phyloP scores from a whole-genome alignment of 2,888 invertebrate genomes.

The Synanthedon formicaeformis region DNA sequence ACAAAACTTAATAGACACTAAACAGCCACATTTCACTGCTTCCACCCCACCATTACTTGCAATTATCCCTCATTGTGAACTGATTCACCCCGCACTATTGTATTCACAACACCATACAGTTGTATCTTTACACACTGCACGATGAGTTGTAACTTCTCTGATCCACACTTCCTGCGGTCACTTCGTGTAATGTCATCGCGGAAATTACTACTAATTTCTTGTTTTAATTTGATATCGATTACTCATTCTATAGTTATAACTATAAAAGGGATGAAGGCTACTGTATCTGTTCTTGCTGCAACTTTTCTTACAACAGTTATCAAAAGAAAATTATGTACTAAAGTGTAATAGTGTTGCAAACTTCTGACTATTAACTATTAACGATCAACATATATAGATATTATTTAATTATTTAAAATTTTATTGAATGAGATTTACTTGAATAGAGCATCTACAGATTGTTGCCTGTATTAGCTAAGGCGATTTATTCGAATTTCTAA shows the following conservation, averaged over 20 bases:
- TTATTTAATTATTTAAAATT: no score
- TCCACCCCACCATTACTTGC: conserved; percentile 5
- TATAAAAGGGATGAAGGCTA: no score
- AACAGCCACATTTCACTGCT: not conserved
- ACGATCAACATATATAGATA: no score
- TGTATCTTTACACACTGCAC: conserved; percentile 5
- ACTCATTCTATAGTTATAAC: conserved; percentile 5
- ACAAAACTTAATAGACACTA: not conserved
- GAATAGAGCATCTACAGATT: no score
- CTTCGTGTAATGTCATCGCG: conserved; percentile 29
- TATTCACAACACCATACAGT: conserved; percentile 8
- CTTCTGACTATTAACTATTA: no score
- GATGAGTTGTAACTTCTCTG: conserved; percentile 29
- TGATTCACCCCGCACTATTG: conserved; percentile 13
- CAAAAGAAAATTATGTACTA: no score
- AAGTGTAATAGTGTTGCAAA: no score
- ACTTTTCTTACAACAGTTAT: no score
- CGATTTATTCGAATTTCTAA: no score
- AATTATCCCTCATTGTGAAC: conserved; percentile 10
- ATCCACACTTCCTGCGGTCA: conserved; percentile 36
- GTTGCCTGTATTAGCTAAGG: no score
- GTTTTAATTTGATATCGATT: conserved; percentile 18
- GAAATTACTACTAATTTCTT: conserved; percentile 24
- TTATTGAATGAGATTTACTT: no score
- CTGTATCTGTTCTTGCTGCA: no score